phyloP scores from a whole-genome alignment of 1,140 invertebrate species.

The Sinella curviseta region DNA sequence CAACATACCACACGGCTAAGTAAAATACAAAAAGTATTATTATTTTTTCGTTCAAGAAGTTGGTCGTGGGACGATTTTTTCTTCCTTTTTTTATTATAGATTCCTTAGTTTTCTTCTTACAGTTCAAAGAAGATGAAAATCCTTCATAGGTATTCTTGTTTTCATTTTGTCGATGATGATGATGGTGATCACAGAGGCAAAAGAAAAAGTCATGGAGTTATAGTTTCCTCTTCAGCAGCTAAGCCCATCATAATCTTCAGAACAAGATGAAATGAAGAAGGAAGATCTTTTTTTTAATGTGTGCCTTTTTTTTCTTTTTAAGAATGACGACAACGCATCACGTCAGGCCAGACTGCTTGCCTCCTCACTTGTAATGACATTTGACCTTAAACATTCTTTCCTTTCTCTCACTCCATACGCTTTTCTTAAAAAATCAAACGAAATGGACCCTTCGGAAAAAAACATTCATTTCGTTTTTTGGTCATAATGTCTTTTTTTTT shows the following conservation, averaged over 20 bases:
- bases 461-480: background rate
- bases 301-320: background rate
- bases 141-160: background rate
- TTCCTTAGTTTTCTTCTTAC: constrained; percentile 7
- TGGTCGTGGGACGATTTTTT: constrained; percentile 9
- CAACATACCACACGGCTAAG: background rate
- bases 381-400: constrained; percentile 16
- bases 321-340: background rate
- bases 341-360: constrained; percentile 18
- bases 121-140: background rate
- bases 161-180: background rate
- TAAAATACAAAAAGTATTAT: too few species aligned
- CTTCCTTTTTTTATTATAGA: background rate
- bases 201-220: background rate
- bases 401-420: too few species aligned
- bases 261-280: constrained; percentile 4
- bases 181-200: background rate
- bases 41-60: too few species aligned
- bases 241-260: background rate
- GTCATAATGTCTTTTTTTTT: background rate
- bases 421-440: background rate
- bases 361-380: constrained; percentile 17
- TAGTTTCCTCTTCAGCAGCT: background rate
- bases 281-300: background rate
- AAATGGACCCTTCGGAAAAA: background rate